Evolutionary conservation across 2,888 invertebrate genomes (phyloP), one percentile per base, ranked within the genome.

Genomic region (Phengaris arion): DNA sequence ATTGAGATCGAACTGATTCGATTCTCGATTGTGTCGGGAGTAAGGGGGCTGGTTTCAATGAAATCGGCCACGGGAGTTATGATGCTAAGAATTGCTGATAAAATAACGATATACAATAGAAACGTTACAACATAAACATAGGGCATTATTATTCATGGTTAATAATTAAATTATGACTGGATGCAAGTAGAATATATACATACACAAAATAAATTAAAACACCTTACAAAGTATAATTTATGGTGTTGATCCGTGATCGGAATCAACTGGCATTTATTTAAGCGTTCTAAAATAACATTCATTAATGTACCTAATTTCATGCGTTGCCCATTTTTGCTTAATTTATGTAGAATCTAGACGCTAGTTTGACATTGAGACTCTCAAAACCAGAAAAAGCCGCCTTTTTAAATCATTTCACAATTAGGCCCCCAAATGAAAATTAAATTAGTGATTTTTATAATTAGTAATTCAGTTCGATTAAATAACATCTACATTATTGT

Each of bases 181-280:
- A 22, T 22, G 22, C 22, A 22, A 22, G 22, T 22, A 22, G 22
- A 22, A 22, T 22, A 22, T 22, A 22, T 22, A 22, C 22, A 22
- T 22, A 22, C 22, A 22, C 22, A 22, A 22, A 22, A 22, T 22
- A 22, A 64, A 64, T 12, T 6, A 2, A 15, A 35, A 64, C 12
- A 35, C 35, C 35, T 64, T 64, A 64, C 35, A 45, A 12, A 64
- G 35, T 45, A 64, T 64, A 64, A 64, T 64, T 64, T 64, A 64
- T 64, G 64, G 6, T 64, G 64, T 45, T 64, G 22, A 59, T 64
- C 12, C 5, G 35, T 64, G 59, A 59, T 64, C 12, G 12, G 12
- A 12, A 45, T 35, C 64, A 64, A 64, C 64, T 64, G 64, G 64
- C 35, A 64, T 64, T 64, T 64, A 22, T 55, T n/a, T 59, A 35